Percentiles rank a stretch among this genome's conserved stretches.
Evolutionary conservation across 2,888 invertebrate genomes (phyloP).

Genomic region (Ormyrus labotus): DNA sequence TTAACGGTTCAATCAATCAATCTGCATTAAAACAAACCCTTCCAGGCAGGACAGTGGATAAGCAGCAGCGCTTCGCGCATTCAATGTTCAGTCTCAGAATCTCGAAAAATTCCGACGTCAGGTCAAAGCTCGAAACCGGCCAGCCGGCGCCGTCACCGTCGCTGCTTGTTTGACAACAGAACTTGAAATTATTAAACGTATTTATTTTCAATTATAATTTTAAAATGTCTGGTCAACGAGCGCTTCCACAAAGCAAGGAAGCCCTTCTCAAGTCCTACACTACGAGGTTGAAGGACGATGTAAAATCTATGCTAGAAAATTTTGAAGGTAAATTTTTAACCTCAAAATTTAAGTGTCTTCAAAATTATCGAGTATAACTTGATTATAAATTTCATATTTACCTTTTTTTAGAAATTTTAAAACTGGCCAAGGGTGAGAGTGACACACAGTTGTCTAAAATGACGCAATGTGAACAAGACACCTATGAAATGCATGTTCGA

Average conservation of each 20-base stretch:
- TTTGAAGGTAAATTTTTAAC: conserved; percentile 85
- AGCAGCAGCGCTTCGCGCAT: no score
- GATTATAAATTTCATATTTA: no score
- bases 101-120: no score
- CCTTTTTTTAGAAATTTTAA: conserved; percentile 87
- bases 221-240: conserved; percentile 77
- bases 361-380: not conserved
- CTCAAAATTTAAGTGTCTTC: not conserved
- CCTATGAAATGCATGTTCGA: conserved; percentile 97
- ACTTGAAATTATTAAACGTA: no score
- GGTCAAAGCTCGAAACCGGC: no score
- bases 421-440: conserved; percentile 91
- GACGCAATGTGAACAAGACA: conserved; percentile 96
- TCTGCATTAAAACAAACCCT: no score
- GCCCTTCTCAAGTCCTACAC: conserved; percentile 96
- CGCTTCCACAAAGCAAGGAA: conserved; percentile 94
- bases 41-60: no score
- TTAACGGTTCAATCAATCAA: no score
- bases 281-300: conserved; percentile 95
- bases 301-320: conserved; percentile 98
- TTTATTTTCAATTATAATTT: no score
- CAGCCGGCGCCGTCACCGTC: no score
- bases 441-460: conserved; percentile 92
- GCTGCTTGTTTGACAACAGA: no score
- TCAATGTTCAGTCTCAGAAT: no score